Evolutionary conservation across 2,797 vertebrate species (phyloP).

Genomic region (Pseudochromis fuscus): DNA sequence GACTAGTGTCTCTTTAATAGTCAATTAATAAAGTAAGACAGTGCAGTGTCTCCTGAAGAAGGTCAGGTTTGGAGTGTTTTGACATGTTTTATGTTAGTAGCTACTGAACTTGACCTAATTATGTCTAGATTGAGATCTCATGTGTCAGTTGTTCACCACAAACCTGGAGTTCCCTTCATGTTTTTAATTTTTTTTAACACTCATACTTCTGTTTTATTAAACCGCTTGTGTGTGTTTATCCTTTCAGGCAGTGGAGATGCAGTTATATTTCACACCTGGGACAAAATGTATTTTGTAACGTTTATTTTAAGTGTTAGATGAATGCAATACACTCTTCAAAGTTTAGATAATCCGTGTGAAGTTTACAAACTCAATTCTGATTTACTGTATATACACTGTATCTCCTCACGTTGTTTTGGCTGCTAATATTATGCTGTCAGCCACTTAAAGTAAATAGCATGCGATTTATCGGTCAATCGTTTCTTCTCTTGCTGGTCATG

Average conservation of each 20-base stretch:
- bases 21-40: constrained; percentile 9
- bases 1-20: neutral
- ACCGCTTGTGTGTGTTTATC: constrained; percentile 13
- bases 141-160: constrained; percentile 1
- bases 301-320: constrained; percentile 35
- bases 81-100: constrained; percentile 49
- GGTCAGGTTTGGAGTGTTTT: constrained; percentile 38
- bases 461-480: constrained; percentile 17
- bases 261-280: constrained; percentile 25
- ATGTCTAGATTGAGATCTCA: constrained; percentile 31
- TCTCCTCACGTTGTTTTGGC: neutral
- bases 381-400: constrained; percentile 16
- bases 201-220: constrained; percentile 14
- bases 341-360: constrained; percentile 28
- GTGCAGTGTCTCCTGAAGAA: constrained; percentile 3
- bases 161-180: neutral
- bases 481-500: constrained; percentile 3
- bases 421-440: no score
- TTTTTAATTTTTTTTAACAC: constrained; percentile 19
- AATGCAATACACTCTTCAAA: neutral
- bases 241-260: neutral
- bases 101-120: constrained; percentile 25
- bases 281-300: constrained; percentile 15
- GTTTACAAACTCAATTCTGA: constrained; percentile 32
- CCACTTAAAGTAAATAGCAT: constrained; percentile 29